These are phyloP conservation scores for Drosophila carrolli DNA, from an alignment of 1,140 invertebrate genomes.

Conservation along the genomic window DNA sequence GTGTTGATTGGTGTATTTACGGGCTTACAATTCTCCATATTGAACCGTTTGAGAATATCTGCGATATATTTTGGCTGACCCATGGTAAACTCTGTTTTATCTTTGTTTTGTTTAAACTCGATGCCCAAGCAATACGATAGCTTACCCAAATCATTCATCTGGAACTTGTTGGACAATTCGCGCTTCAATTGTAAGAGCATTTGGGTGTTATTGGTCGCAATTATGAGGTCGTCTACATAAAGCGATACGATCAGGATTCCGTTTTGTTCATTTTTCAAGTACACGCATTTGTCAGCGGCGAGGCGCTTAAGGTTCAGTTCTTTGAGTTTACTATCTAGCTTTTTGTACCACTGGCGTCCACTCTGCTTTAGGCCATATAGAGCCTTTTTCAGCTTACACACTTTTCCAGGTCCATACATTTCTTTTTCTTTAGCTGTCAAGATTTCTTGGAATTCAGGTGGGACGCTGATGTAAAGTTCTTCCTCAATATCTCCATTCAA, in stretches of 20 bases:
- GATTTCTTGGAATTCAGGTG: too few relatives aligned
- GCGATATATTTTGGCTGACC: not conserved
- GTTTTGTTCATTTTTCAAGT: not conserved
- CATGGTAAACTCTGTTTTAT: conserved; percentile 1
- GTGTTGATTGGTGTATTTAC: conserved; percentile 6
- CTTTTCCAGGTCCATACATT: not conserved
- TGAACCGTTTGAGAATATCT: not conserved
- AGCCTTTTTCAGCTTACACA: not conserved
- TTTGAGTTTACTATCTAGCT: not conserved
- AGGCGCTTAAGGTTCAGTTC: conserved; percentile 6
- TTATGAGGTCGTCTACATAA: conserved; percentile 1
- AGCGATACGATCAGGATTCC: conserved; percentile 2
- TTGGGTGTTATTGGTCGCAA: not conserved
- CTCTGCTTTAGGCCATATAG: not conserved
- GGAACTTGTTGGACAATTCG: conserved; percentile 1
- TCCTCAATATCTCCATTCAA: not conserved
- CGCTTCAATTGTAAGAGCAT: not conserved
- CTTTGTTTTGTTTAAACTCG: not conserved
- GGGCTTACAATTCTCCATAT: not conserved
- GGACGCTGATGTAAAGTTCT: not conserved
- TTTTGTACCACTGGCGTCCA: not conserved
- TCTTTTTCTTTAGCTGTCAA: too few relatives aligned
- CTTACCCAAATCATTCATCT: conserved; percentile 1
- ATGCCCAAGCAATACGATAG: too few relatives aligned
- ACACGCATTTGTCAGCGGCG: not conserved